Conservation (phyloP, 2,797 vertebrate species). For the Acanthis flammea region DNA sequence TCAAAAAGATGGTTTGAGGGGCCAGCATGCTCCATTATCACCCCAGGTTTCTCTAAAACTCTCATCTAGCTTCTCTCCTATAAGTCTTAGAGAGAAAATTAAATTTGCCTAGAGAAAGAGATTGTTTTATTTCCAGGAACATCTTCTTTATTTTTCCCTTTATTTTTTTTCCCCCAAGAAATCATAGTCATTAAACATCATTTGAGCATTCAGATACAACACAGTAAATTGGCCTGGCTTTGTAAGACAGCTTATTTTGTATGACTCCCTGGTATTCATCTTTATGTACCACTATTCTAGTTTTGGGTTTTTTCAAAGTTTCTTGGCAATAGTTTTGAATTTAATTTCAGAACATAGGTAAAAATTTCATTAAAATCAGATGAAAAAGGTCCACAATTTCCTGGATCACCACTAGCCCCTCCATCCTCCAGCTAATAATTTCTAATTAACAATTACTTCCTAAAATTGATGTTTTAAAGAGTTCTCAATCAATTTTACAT, state of each 20-base stretch:
- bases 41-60: not conserved
- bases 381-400: not conserved
- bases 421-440: not conserved
- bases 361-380: not conserved
- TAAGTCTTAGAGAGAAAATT: constrained; percentile 15
- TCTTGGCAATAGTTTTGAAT: not conserved
- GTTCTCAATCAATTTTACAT: not conserved
- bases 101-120: constrained; percentile 29
- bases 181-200: constrained; percentile 38
- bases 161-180: not conserved
- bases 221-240: constrained; percentile 3
- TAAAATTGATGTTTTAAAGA: not conserved
- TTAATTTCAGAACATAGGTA: not conserved
- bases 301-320: not conserved
- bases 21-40: not conserved
- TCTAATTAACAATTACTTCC: not conserved
- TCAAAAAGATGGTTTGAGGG: not conserved
- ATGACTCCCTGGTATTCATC: not conserved
- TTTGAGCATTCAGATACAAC: constrained; percentile 37
- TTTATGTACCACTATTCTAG: not conserved
- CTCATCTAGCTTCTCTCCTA: not conserved
- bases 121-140: constrained; percentile 11
- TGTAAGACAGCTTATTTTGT: not conserved
- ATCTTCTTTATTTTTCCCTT: not conserved
- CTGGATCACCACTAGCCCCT: not conserved